Evolutionary conservation across 2,888 invertebrate species (phyloP).

Genomic region (Escarpia spicata): DNA sequence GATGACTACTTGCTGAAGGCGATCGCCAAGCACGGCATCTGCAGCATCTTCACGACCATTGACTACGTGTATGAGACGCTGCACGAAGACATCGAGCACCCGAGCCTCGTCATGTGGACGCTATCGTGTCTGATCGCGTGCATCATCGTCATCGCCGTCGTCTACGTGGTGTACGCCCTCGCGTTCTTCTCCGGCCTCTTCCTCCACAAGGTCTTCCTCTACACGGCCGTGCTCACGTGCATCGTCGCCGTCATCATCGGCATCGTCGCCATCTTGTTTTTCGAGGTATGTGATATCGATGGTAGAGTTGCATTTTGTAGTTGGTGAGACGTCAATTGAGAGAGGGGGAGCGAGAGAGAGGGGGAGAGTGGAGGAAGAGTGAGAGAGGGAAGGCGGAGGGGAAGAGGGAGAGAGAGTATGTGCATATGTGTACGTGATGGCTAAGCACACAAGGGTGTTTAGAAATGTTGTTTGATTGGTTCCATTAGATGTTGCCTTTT

Average conservation of each 20-base stretch:
- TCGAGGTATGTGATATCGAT: neutral
- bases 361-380: no score
- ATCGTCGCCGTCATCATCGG: neutral
- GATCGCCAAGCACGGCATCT: neutral
- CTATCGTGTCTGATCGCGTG: neutral
- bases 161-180: neutral
- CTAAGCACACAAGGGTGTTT: no score
- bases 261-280: neutral
- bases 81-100: neutral
- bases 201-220: neutral
- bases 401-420: no score
- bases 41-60: neutral
- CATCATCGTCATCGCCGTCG: neutral
- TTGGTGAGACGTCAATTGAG: neutral
- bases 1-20: neutral
- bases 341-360: neutral
- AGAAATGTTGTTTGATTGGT: no score
- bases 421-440: no score
- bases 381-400: no score
- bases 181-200: neutral
- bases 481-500: no score
- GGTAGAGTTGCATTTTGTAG: neutral
- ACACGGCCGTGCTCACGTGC: neutral
- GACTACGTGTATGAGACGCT: neutral
- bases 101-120: neutral